Evolutionary conservation across 2,797 vertebrate genomes (phyloP).

Genomic region (Gymnothorax javanicus): DNA sequence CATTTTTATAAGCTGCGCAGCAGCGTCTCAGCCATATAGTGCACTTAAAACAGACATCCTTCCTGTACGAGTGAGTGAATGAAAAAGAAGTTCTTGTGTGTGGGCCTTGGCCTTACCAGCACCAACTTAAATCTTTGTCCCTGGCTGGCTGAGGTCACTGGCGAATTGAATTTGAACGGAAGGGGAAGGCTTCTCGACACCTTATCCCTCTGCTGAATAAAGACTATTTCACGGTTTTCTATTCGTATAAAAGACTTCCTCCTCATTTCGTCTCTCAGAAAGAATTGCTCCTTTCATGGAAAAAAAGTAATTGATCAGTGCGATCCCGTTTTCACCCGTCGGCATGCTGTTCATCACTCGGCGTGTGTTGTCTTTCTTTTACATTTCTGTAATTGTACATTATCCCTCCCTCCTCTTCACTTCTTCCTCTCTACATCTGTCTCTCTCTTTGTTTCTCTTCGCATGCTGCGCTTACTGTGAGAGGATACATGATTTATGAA

Average conservation of each 20-base stretch:
- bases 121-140: slow-evolving; percentile 27
- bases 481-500: slow-evolving; percentile 83
- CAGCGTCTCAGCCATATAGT: neutral
- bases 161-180: slow-evolving; percentile 41
- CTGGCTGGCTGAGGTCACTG: slow-evolving; percentile 46
- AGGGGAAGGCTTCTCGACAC: slow-evolving; percentile 28
- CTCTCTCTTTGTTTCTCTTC: slow-evolving; percentile 48
- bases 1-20: neutral
- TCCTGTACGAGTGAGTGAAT: neutral
- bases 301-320: neutral
- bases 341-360: neutral
- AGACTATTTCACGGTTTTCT: neutral
- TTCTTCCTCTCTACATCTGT: slow-evolving; percentile 48
- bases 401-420: neutral
- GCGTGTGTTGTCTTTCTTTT: neutral
- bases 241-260: neutral
- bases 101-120: slow-evolving; percentile 18
- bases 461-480: slow-evolving; percentile 48
- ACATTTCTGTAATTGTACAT: neutral
- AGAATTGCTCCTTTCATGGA: neutral
- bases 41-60: neutral
- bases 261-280: neutral
- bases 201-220: neutral
- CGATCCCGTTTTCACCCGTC: neutral
- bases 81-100: neutral